Evolutionary conservation across 2,888 invertebrate genomes (phyloP).

Genomic region (Endomychus coccineus): DNA sequence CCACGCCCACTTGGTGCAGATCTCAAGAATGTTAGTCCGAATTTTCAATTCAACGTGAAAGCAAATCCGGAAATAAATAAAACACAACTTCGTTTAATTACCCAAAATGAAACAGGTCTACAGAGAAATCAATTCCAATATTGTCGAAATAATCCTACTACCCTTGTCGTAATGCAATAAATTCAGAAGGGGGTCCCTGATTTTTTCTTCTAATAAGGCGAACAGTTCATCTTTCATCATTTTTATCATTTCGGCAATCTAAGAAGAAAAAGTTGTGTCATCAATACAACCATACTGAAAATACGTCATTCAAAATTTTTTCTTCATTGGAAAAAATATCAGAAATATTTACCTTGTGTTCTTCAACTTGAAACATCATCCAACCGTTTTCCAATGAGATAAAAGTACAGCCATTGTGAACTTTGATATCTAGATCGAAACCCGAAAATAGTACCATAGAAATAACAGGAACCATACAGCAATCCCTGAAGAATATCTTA

Average conservation of each 20-base stretch:
- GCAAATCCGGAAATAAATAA: no score
- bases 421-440: constrained; percentile 63
- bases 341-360: constrained; percentile 56
- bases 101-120: constrained; percentile 3
- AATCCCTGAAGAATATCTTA: constrained; percentile 69
- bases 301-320: no score
- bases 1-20: no score
- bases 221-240: constrained; percentile 68
- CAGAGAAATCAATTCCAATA: constrained; percentile 58
- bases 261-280: constrained; percentile 30
- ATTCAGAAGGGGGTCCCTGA: constrained; percentile 71
- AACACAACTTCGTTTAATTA: no score
- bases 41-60: no score
- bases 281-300: no score
- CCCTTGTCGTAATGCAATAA: constrained; percentile 66
- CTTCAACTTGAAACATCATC: constrained; percentile 73
- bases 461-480: constrained; percentile 71
- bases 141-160: constrained; percentile 67
- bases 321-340: no score
- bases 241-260: constrained; percentile 78
- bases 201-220: constrained; percentile 74
- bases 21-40: no score
- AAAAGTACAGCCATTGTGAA: constrained; percentile 65
- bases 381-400: constrained; percentile 72
- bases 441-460: constrained; percentile 68